Percentiles rank a stretch among this genome's conserved stretches.
Conservation (phyloP, 2,888 invertebrate species). For the Habroteleia sp. region DNA sequence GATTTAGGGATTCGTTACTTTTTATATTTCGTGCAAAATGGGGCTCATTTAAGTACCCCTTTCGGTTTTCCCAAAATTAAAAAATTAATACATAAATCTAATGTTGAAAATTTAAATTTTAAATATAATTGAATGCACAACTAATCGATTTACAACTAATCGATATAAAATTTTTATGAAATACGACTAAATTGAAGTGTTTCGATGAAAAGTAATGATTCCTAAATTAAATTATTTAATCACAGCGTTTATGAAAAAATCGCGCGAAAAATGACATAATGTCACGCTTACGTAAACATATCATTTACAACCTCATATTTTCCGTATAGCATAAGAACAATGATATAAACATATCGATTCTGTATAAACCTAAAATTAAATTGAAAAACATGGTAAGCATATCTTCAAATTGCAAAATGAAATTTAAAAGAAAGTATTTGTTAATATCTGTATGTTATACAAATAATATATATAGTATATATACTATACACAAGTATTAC, state of each 20-base stretch:
- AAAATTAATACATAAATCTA: too few relatives aligned
- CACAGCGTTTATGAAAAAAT: constrained; percentile 5
- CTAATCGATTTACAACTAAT: too few relatives aligned
- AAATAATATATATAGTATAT: constrained; percentile 69
- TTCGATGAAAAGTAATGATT: constrained; percentile 16
- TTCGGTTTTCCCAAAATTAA: too few relatives aligned
- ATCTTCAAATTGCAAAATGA: constrained; percentile 70
- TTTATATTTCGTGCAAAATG: not conserved
- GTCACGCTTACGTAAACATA: constrained; percentile 66
- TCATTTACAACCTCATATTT: constrained; percentile 70
- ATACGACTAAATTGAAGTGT: too few relatives aligned
- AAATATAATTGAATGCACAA: too few relatives aligned
- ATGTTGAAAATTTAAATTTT: too few relatives aligned
- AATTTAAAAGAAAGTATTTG: constrained; percentile 72
- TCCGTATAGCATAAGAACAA: constrained; percentile 67
- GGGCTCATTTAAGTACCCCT: too few relatives aligned
- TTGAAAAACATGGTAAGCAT: constrained; percentile 71
- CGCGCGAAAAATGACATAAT: constrained; percentile 1
- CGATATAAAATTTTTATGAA: too few relatives aligned
- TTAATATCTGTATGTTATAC: constrained; percentile 72
- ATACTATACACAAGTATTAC: constrained; percentile 67
- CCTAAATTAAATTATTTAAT: constrained; percentile 8
- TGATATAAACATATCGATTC: constrained; percentile 66
- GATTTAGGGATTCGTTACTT: constrained; percentile 7
- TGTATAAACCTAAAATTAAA: constrained; percentile 67